Evolutionary conservation across 2,888 invertebrate species (phyloP).

Genomic region (Alloplasta piceator): DNA sequence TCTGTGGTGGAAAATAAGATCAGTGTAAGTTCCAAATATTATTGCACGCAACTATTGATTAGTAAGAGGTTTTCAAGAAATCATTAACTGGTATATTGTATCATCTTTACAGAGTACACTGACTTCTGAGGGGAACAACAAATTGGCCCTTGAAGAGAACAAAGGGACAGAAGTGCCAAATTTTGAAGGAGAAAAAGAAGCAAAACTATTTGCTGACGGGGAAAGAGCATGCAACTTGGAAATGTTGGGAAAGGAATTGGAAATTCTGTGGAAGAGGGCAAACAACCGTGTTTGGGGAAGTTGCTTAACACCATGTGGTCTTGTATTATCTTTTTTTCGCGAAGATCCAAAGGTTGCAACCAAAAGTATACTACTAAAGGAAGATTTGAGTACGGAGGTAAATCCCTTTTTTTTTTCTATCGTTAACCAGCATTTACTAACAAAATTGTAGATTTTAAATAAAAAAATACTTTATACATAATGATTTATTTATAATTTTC

Average conservation of each 20-base stretch:
- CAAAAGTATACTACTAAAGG: neutral
- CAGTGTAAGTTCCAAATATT: neutral
- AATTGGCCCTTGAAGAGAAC: conserved; percentile 2
- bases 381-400: neutral
- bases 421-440: too few species aligned
- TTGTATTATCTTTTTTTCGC: neutral
- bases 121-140: neutral
- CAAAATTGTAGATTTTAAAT: too few species aligned
- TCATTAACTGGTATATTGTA: neutral
- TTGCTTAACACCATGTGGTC: neutral
- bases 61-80: neutral
- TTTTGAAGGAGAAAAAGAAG: neutral
- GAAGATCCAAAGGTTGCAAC: neutral
- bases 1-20: neutral
- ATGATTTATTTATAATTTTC: too few species aligned
- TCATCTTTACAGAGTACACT: neutral
- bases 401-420: neutral
- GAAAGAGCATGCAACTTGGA: neutral
- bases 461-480: too few species aligned
- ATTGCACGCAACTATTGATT: neutral
- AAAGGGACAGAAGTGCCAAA: neutral
- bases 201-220: too few species aligned
- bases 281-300: neutral
- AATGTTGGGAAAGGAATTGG: neutral
- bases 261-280: neutral